phyloP scores from a whole-genome alignment of 2,113 vertebrate species.

The Mesoclemmys tuberculata region DNA sequence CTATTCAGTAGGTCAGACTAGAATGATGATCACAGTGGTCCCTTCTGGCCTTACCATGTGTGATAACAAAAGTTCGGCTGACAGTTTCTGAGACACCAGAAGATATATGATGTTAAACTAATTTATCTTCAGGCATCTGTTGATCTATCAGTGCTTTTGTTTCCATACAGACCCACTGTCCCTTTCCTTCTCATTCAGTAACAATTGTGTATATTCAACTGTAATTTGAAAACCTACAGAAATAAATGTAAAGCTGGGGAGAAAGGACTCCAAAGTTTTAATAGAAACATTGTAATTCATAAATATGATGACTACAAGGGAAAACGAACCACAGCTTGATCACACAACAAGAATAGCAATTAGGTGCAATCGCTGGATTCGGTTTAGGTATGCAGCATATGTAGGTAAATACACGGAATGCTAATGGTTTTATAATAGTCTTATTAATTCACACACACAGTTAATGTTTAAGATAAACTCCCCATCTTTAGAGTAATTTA shows the following conservation, averaged over 20 bases:
- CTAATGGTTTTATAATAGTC: conserved; percentile 96
- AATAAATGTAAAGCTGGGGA: conserved; percentile 11
- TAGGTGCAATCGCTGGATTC: conserved; percentile 68
- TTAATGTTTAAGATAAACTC: conserved; percentile 90
- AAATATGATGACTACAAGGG: conserved; percentile 73
- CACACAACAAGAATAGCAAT: conserved; percentile 71
- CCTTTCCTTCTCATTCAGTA: background rate
- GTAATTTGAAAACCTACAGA: background rate
- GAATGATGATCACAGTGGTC: background rate
- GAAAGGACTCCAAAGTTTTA: conserved; percentile 13
- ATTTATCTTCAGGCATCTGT: background rate
- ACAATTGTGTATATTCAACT: background rate
- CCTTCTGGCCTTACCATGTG: background rate
- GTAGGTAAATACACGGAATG: conserved; percentile 86
- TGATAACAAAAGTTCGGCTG: background rate
- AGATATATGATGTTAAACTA: background rate
- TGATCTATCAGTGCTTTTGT: background rate
- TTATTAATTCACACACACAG: conserved; percentile 94
- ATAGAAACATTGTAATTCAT: conserved; percentile 54
- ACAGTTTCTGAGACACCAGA: accelerated
- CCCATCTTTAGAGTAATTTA: conserved; percentile 87
- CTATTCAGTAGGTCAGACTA: background rate
- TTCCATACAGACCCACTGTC: background rate
- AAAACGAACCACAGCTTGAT: conserved; percentile 78
- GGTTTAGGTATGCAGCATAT: conserved; percentile 71